Evolutionary conservation across 2,797 vertebrate genomes (phyloP).

Genomic region (Channa striata): DNA sequence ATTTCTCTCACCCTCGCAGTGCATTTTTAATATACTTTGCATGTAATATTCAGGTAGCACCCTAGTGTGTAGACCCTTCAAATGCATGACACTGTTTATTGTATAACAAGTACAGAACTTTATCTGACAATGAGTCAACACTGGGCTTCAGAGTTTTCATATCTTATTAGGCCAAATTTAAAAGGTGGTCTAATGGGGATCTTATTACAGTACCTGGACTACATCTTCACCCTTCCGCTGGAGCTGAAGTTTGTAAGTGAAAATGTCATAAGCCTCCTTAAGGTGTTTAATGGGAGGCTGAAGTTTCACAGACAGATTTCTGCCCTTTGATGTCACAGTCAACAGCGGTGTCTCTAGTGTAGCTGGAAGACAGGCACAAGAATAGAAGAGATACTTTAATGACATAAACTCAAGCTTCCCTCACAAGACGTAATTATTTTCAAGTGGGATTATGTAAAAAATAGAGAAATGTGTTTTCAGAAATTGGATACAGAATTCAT

Average conservation of each 20-base stretch:
- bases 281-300: conserved; percentile 28
- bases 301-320: conserved; percentile 53
- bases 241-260: conserved; percentile 43
- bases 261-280: neutral
- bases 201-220: conserved; percentile 24
- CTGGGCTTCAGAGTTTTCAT: neutral
- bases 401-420: neutral
- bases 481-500: too few relatives aligned
- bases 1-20: too few relatives aligned
- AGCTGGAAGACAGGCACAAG: conserved; percentile 38
- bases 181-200: too few relatives aligned
- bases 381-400: neutral
- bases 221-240: rapidly evolving
- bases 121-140: neutral
- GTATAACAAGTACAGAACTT: too few relatives aligned
- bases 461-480: too few relatives aligned
- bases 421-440: too few relatives aligned
- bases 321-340: conserved; percentile 23
- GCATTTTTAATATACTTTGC: too few relatives aligned
- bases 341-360: conserved; percentile 56
- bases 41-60: too few relatives aligned
- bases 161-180: too few relatives aligned
- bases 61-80: too few relatives aligned
- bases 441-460: too few relatives aligned
- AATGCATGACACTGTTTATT: too few relatives aligned